Base-by-base conservation (phyloP, 1,140 invertebrate species). In the Gonatopus flavifemur region DNA sequence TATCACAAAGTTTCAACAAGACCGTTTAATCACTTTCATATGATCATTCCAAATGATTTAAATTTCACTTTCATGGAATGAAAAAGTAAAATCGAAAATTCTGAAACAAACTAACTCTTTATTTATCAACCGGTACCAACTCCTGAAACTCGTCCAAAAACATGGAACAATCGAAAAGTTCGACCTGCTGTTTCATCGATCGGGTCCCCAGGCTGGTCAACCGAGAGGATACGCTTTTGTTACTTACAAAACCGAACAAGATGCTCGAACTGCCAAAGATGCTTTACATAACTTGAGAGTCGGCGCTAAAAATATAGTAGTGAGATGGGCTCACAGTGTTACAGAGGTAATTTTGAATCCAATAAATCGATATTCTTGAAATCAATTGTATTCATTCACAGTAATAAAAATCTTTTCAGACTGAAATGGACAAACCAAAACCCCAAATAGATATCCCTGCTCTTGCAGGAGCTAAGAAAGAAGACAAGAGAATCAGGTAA, bases 161-260 rank as follows among this genome's bases (percentile, higher is more conserved):
- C 88, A 90, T 86, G 93, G 93, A 70, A 80, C 83, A 59, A 88
- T 96, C 65, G 88, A 92, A 80, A 94, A 94, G 84, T 95, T 96
- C 81, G 93, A 96, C 77, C 87, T 95, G 75, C 84, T 96, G 42
- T 95, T 94, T 73, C 91, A 96, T 73, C 91, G 91, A 57, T 86
- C 85, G 51, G 94, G 94, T 44, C 90, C 91, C 39, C 84, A 90
- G 64, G 85, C 86, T 64, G 93, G 93, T 33, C 90, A 92, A 70
- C 90, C 93, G 1, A 79, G 92, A 56, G 93, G 94, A n/a, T 96
- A 95, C 73, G 93, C 92, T 24, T 96, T 96, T 78, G 89, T 94
- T 19, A 95, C 91, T 0, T 96, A 89, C 66, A 82, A 85, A 61
- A 79, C 67, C 0, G 73, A 81, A 38, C 81, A 85, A 56, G 84